Evolutionary conservation across 1,140 invertebrate genomes (phyloP).

Genomic region (Bombus waltoni): DNA sequence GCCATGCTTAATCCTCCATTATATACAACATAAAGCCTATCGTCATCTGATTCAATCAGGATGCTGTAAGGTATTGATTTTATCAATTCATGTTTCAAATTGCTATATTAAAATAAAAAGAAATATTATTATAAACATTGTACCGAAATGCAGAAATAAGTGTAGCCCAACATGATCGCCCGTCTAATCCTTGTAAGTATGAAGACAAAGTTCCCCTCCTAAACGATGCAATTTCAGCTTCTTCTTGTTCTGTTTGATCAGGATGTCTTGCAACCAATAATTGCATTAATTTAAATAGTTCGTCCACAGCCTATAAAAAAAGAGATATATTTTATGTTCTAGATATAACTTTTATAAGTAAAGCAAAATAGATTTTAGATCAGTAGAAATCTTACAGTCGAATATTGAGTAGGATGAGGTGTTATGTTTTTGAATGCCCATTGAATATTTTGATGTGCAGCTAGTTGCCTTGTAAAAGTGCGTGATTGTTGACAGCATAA

Average conservation of each 20-base stretch:
- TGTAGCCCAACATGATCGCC: conserved; percentile 93
- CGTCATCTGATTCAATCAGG: conserved; percentile 94
- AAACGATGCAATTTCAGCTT: conserved; percentile 92
- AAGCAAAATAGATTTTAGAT: neutral
- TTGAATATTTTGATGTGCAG: conserved; percentile 96
- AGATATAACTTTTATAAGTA: neutral
- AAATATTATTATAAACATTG: conserved; percentile 1
- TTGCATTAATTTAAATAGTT: conserved; percentile 94
- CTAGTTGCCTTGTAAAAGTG: conserved; percentile 92
- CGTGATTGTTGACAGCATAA: conserved; percentile 94
- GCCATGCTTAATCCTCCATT: conserved; percentile 94
- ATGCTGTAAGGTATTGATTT: conserved; percentile 83
- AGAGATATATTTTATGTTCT: conserved; percentile 1
- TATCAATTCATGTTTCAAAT: neutral
- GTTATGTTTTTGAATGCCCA: conserved; percentile 99
- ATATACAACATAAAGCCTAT: conserved; percentile 93
- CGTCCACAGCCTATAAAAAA: conserved; percentile 90
- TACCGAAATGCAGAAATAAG: conserved; percentile 91
- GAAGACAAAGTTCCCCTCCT: conserved; percentile 91
- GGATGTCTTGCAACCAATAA: conserved; percentile 90
- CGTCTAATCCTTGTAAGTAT: conserved; percentile 92
- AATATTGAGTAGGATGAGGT: conserved; percentile 96
- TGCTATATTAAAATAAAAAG: neutral
- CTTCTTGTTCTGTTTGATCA: conserved; percentile 90
- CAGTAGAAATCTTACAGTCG: conserved; percentile 84